A percentile compares a stretch with the other conserved stretches of the same genome.
Evolutionary conservation across 2,888 invertebrate genomes (phyloP).

Genomic region (Cantharis flavilabris): DNA sequence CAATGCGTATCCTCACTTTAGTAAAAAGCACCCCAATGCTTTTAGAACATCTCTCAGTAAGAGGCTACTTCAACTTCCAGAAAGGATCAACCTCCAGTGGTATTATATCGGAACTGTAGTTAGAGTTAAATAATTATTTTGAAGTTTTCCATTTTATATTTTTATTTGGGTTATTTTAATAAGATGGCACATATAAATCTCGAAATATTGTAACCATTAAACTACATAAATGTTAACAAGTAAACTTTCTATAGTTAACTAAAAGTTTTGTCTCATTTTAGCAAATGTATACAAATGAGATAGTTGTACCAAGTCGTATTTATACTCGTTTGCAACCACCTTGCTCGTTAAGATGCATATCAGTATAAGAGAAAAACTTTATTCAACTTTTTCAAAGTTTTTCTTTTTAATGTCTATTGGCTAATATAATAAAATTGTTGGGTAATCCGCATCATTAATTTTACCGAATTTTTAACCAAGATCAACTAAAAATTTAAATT

Average conservation of each 20-base stretch:
- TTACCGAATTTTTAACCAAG: not conserved
- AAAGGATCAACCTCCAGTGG: not conserved
- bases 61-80: not conserved
- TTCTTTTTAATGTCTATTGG: not conserved
- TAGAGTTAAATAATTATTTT: not conserved
- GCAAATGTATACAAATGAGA: not conserved
- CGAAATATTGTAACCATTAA: not conserved
- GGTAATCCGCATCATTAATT: not conserved
- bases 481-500: not conserved
- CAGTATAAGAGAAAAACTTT: conserved; percentile 4
- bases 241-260: not conserved
- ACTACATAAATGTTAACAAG: not conserved
- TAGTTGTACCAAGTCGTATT: not conserved
- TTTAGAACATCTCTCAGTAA: not conserved
- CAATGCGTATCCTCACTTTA: conserved; percentile 1
- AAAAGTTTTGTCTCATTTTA: not conserved
- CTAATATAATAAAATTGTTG: not conserved
- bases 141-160: not conserved
- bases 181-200: not conserved
- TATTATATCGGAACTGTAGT: not conserved
- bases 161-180: not conserved
- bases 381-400: conserved; percentile 6
- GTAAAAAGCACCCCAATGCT: not conserved
- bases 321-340: not conserved
- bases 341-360: conserved; percentile 1